These are phyloP conservation scores for Tiaroga cobitis DNA, from an alignment of 2,797 vertebrate genomes.

Conservation along the genomic window DNA sequence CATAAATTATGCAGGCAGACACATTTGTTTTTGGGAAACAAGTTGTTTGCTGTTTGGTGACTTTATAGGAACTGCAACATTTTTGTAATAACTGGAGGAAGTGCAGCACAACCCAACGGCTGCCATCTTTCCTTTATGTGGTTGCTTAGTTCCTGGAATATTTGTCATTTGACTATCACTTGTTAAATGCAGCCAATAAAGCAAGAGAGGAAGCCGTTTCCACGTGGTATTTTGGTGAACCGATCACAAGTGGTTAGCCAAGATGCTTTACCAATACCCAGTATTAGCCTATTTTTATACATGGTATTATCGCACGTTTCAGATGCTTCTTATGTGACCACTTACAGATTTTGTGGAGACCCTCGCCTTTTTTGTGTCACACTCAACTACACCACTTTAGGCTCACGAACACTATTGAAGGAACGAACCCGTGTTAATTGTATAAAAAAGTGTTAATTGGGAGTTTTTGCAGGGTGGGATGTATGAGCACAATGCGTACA, in stretches of 20 bases:
- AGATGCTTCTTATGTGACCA: neutral
- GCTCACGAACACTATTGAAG: neutral
- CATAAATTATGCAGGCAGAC: neutral
- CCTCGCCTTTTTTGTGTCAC: neutral
- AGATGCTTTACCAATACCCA: neutral
- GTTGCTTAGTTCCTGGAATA: slow-evolving; percentile 9
- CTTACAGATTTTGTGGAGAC: neutral
- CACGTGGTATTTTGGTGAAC: neutral
- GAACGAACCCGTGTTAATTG: neutral
- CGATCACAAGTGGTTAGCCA: neutral
- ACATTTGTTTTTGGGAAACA: neutral
- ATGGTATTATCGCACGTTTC: neutral
- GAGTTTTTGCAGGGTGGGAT: neutral
- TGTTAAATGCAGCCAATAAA: neutral
- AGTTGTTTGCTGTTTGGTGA: neutral
- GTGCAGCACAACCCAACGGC: too few relatives aligned
- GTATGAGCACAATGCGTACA: neutral
- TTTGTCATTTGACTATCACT: too few relatives aligned
- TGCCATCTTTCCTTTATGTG: neutral
- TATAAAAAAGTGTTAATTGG: too few relatives aligned
- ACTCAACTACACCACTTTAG: neutral
- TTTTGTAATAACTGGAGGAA: neutral
- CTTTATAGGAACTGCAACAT: neutral
- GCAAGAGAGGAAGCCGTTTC: too few relatives aligned
- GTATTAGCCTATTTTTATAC: too few relatives aligned